A percentile compares a stretch with the other conserved stretches of the same genome.
These are phyloP conservation scores for Dendrophyllia cribrosa DNA, from an alignment of 64 coral and sea anemone species.

Conservation along the genomic window DNA sequence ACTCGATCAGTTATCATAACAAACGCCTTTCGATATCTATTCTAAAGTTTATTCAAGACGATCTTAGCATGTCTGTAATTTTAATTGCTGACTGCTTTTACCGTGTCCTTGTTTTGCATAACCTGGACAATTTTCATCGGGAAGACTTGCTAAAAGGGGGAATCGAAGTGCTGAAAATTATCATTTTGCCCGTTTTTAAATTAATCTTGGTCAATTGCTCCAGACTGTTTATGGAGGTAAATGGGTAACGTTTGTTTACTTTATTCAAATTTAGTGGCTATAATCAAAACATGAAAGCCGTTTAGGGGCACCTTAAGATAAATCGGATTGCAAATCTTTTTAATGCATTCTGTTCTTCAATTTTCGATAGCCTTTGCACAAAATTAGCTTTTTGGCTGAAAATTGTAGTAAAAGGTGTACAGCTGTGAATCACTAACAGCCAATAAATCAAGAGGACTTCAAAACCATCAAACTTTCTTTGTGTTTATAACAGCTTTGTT, in stretches of 20 bases:
- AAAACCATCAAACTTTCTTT: background rate
- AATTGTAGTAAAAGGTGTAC: background rate
- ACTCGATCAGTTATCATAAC: background rate
- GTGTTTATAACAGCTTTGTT: conserved; percentile 6
- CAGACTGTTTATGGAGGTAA: background rate
- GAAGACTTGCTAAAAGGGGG: background rate
- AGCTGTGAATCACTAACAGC: background rate
- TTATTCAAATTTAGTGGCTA: background rate
- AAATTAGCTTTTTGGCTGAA: background rate
- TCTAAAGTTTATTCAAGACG: background rate
- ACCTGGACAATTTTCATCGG: background rate
- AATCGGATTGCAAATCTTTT: conserved; percentile 19
- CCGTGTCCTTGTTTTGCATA: background rate
- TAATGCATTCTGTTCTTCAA: background rate
- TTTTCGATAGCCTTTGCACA: background rate
- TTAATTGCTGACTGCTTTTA: background rate
- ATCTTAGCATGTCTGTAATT: background rate
- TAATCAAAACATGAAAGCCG: background rate
- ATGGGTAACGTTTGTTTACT: conserved; percentile 1
- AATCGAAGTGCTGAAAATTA: background rate
- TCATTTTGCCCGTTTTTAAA: background rate
- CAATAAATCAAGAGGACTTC: background rate
- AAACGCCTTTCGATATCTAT: background rate
- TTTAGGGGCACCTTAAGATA: background rate
- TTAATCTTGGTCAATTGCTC: no score